A percentile compares a stretch with the other conserved stretches of the same genome.
phyloP scores from a whole-genome alignment of 2,888 invertebrate genomes.

The Caenorhabditis sp. region DNA sequence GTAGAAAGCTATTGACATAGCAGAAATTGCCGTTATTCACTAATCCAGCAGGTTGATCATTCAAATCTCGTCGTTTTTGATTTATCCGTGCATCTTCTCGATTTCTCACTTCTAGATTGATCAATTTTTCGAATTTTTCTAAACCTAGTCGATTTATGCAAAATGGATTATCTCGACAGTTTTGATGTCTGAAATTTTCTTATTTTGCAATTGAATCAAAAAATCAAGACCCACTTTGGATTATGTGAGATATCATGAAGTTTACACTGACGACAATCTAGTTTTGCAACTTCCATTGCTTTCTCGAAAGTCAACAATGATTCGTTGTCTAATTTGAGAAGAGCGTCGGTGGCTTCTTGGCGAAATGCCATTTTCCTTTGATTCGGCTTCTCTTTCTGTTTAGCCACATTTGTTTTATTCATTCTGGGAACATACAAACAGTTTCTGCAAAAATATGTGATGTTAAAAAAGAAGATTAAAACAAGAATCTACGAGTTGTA shows the following conservation, averaged over 20 bases:
- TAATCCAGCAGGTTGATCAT: conserved; percentile 62
- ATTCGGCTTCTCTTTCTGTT: conserved; percentile 27
- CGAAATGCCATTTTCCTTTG: conserved; percentile 40
- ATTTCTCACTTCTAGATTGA: conserved; percentile 41
- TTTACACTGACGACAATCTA: conserved; percentile 47
- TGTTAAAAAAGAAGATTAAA: not conserved
- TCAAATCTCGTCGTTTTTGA: conserved; percentile 52
- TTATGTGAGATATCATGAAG: conserved; percentile 51
- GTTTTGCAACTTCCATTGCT: conserved; percentile 40
- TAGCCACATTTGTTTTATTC: conserved; percentile 12
- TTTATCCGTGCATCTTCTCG: conserved; percentile 42
- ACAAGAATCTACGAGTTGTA: too few species aligned
- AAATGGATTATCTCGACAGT: conserved; percentile 63
- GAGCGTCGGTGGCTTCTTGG: conserved; percentile 35
- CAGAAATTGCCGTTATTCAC: conserved; percentile 66
- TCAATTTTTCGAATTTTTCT: conserved; percentile 66
- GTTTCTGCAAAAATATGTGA: not conserved
- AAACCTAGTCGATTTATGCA: conserved; percentile 64
- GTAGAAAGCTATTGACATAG: conserved; percentile 69
- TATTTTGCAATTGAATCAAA: not conserved
- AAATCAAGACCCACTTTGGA: conserved; percentile 45
- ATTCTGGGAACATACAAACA: conserved; percentile 11
- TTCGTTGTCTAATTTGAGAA: conserved; percentile 10
- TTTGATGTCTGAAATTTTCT: conserved; percentile 22
- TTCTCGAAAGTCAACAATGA: conserved; percentile 18